Base-by-base conservation (phyloP, 2,113 vertebrate species). In the Amphilophus citrinellus region DNA sequence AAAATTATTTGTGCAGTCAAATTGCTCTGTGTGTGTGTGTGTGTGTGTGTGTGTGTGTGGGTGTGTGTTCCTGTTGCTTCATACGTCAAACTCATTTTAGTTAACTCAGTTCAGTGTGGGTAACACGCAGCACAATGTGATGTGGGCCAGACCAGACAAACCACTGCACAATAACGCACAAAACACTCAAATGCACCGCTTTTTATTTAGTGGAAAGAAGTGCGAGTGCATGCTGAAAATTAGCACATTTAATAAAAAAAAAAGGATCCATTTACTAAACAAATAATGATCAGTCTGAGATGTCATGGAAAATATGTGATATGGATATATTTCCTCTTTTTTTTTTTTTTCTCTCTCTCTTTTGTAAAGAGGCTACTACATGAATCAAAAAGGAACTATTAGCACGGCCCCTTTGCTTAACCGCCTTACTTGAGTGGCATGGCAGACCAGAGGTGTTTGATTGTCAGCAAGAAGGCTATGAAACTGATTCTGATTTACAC, bases 331-430 rank as follows among this genome's bases (percentile, higher is more conserved):
- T 47, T 47, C 2, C 44, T 68, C 5, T 47, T 68, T 0, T 47
- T 68, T 0, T 47, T 68, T 27, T 47, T 37, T 8, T 8, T 6
- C 35, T 47, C 14, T 47, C 11, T 50, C 44, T 71, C 1, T 4
- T 50, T 50, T 30, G 24, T 24, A 71, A 30, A 20, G 7, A 47
- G 5, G 24, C 14, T 27, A 27, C 44, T 0, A 0, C 24, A 71
- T 18, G 22, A 68, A 30, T 68, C 3, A 42, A 42, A 0, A 27
- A 27, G 11, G 18, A 71, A 15, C 10, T 17, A 18, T 1, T 10
- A 3, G 42, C 39, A 2, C 10, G 0, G 17, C 24, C 22, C 42
- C 3, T 68, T 47, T 71, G 18, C 65, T 30, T 30, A 44, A 20
- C 30, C 27, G 5, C 24, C 44, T 50, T 20, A 50, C 42, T 20